phyloP scores from a whole-genome alignment of 2,113 vertebrate species.

The Pachypanchax playfairii region DNA sequence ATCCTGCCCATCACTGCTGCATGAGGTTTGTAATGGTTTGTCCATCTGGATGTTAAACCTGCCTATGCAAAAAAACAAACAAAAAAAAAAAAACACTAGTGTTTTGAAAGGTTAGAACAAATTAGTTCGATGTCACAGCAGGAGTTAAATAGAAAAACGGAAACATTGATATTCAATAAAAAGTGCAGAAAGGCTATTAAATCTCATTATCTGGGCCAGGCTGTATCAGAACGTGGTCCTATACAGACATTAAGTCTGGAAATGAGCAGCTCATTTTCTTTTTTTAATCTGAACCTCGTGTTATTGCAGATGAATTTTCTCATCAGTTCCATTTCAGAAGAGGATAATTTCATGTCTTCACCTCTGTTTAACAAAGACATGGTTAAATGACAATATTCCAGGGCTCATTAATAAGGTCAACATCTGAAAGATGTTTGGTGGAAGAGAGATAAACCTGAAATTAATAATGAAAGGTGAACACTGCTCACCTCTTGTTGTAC shows the following conservation, averaged over 20 bases:
- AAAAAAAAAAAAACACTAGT: neutral
- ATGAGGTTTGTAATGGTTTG: too few relatives aligned
- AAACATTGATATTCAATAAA: conserved; percentile 46
- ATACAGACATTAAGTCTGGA: conserved; percentile 2
- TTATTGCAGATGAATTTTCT: neutral
- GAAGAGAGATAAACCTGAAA: neutral
- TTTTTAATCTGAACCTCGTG: neutral
- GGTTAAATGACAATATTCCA: neutral
- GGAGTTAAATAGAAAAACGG: conserved; percentile 2
- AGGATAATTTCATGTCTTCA: neutral
- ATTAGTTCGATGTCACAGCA: neutral
- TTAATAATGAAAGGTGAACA: neutral
- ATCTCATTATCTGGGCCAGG: conserved; percentile 31
- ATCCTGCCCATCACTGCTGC: neutral
- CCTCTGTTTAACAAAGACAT: neutral
- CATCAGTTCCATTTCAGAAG: neutral
- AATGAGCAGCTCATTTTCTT: conserved; percentile 15
- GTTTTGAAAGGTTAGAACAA: neutral
- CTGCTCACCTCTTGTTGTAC: too few relatives aligned
- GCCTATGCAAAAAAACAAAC: too few relatives aligned
- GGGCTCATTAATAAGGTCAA: neutral
- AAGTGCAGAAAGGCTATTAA: conserved; percentile 34
- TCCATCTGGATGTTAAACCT: too few relatives aligned
- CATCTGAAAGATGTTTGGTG: neutral
- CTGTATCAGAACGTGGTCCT: conserved; percentile 9